phyloP scores from a whole-genome alignment of 1,140 invertebrate species.

The Armadillidium nasatum region DNA sequence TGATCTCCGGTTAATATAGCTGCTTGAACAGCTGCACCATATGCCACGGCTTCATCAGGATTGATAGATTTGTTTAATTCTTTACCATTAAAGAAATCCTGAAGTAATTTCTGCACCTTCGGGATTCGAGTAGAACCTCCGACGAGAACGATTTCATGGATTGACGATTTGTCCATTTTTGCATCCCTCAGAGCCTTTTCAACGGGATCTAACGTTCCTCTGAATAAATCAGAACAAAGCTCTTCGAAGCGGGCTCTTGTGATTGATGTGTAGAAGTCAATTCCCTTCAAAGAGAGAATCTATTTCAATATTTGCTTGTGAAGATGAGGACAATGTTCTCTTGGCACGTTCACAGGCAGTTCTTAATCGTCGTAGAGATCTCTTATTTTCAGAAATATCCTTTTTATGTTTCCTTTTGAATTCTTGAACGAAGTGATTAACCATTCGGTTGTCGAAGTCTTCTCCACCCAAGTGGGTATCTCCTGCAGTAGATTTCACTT shows the following conservation, averaged over 20 bases:
- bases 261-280: too few species aligned
- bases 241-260: too few species aligned
- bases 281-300: too few species aligned
- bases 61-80: slow-evolving; percentile 75
- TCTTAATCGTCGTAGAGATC: slow-evolving; percentile 51
- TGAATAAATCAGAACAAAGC: slow-evolving; percentile 48
- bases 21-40: slow-evolving; percentile 77
- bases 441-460: too few species aligned
- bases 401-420: slow-evolving; percentile 46
- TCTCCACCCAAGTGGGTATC: too few species aligned
- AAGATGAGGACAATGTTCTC: slow-evolving; percentile 50
- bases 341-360: slow-evolving; percentile 65
- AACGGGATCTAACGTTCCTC: slow-evolving; percentile 61
- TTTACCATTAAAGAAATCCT: slow-evolving; percentile 66
- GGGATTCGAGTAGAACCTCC: too few species aligned
- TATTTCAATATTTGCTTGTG: too few species aligned
- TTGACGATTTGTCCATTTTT: too few species aligned
- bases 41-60: slow-evolving; percentile 66
- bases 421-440: slow-evolving; percentile 46
- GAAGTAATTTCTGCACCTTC: too few species aligned
- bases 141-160: too few species aligned
- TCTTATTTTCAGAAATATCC: slow-evolving; percentile 48
- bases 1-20: slow-evolving; percentile 53
- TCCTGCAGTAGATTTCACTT: too few species aligned
- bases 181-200: slow-evolving; percentile 69